Evolutionary conservation across 2,888 invertebrate genomes (phyloP), one percentile per base, ranked within the genome.

Genomic region (Tortrix viridana): DNA sequence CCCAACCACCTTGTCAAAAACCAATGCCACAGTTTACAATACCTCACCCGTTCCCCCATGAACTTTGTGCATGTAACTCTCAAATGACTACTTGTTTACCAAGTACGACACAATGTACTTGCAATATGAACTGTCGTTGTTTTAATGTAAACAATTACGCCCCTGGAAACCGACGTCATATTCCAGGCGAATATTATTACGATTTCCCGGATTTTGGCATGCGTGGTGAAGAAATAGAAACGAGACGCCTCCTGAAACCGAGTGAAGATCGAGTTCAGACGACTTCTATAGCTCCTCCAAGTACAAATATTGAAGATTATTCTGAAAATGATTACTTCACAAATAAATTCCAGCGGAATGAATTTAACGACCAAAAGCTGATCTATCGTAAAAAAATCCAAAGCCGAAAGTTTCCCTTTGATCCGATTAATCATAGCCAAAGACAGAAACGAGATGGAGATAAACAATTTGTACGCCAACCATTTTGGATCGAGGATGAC

Each of bases 401-500:
- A 68, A 72, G 73, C 41, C 65, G 54, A 16, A 77, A 81, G 64
- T 74, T 77, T 67, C 72, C 70, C 69, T 76, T 80, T 69, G 70
- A 65, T 70, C 75, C 70, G n/a, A 76, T 76, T 77, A 69, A 79
- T 79, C 80, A 70, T 66, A 83, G 81, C 69, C 67, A 77, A 67
- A 80, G 84, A 74, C 74, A 75, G 73, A 82, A 78, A 74, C 81
- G 88, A 65, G 74, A 76, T 65, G 48, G 68, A 43, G 76, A 77
- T 58, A 74, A 80, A 62, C 70, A 80, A 66, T 67, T 67, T 16
- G 78, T 78, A 12, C 71, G 74, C 47, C 84, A 79, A 65, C 86
- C 86, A 2, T 86, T 88, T 79, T 89, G 89, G 89, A 80, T 85
- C 80, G 73, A 83, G 65, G 82, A 86, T 60, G 76, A 81, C 61